Evolutionary conservation across 2,888 invertebrate genomes (phyloP).

Genomic region (Acleris emargana): DNA sequence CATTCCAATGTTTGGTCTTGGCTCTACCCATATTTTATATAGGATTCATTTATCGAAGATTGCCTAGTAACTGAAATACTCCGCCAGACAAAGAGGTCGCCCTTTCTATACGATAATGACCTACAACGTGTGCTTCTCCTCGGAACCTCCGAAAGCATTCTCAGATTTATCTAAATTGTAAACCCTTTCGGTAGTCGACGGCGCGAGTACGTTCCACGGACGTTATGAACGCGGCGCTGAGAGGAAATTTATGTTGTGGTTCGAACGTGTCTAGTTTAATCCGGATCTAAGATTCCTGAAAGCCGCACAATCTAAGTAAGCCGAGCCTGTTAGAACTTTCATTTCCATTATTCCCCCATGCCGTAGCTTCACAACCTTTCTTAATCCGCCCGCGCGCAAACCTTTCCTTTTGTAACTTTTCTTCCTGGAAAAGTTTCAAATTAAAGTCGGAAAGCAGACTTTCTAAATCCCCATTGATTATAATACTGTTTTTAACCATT

Average conservation of each 20-base stretch:
- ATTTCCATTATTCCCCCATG: conserved; percentile 44
- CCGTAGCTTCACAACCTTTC: conserved; percentile 47
- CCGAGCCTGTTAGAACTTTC: conserved; percentile 62
- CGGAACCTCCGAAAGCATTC: not conserved
- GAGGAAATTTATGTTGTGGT: conserved; percentile 70
- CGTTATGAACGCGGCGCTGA: conserved; percentile 55
- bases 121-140: conserved; percentile 2
- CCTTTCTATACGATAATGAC: too few relatives aligned
- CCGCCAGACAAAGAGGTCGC: too few relatives aligned
- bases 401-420: conserved; percentile 55
- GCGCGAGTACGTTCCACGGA: conserved; percentile 10
- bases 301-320: conserved; percentile 72
- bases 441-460: conserved; percentile 53
- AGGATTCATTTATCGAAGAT: too few relatives aligned
- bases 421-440: conserved; percentile 59
- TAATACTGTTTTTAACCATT: conserved; percentile 34
- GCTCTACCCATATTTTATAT: too few relatives aligned
- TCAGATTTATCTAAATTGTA: conserved; percentile 15
- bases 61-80: too few relatives aligned
- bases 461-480: conserved; percentile 51
- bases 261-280: conserved; percentile 72
- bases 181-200: conserved; percentile 10
- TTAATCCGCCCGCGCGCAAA: conserved; percentile 64
- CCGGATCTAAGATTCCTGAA: conserved; percentile 62
- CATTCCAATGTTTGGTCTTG: too few relatives aligned